Conservation (phyloP, 2,888 invertebrate species). For the Drosophila rubida region DNA sequence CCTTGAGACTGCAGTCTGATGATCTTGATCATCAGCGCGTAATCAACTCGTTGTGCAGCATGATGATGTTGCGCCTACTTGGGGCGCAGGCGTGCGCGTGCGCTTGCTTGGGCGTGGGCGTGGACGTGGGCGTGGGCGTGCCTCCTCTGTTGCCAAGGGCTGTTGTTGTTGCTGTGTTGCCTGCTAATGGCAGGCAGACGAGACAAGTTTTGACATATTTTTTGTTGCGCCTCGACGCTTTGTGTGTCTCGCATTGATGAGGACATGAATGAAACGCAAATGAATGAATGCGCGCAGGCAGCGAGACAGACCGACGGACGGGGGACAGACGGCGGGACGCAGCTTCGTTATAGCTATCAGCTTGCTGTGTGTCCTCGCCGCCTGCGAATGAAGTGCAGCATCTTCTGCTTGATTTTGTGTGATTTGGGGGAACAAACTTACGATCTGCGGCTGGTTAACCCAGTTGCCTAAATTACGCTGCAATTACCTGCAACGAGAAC, state of each 20-base stretch:
- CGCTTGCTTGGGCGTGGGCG: slow-evolving; percentile 15
- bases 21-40: slow-evolving; percentile 60
- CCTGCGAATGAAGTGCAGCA: too few species aligned
- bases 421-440: too few species aligned
- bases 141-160: slow-evolving; percentile 56
- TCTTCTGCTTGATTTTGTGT: too few species aligned
- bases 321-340: slow-evolving; percentile 9
- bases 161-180: slow-evolving; percentile 40
- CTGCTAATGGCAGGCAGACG: slow-evolving; percentile 80
- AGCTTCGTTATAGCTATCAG: slow-evolving; percentile 19
- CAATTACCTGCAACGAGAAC: slow-evolving; percentile 63
- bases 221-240: slow-evolving; percentile 50
- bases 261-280: slow-evolving; percentile 78
- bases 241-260: slow-evolving; percentile 57
- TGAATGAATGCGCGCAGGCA: slow-evolving; percentile 63
- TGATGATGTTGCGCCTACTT: slow-evolving; percentile 77
- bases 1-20: slow-evolving; percentile 62
- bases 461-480: slow-evolving; percentile 53
- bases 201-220: slow-evolving; percentile 82
- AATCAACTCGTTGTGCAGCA: slow-evolving; percentile 30
- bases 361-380: slow-evolving; percentile 23
- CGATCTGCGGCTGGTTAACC: slow-evolving; percentile 40
- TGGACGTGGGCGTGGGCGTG: slow-evolving; percentile 53
- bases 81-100: slow-evolving; percentile 52
- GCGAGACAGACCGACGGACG: neutral